These are phyloP conservation scores for Linnaemya tessellans DNA, from an alignment of 2,888 invertebrate genomes.

Conservation along the genomic window DNA sequence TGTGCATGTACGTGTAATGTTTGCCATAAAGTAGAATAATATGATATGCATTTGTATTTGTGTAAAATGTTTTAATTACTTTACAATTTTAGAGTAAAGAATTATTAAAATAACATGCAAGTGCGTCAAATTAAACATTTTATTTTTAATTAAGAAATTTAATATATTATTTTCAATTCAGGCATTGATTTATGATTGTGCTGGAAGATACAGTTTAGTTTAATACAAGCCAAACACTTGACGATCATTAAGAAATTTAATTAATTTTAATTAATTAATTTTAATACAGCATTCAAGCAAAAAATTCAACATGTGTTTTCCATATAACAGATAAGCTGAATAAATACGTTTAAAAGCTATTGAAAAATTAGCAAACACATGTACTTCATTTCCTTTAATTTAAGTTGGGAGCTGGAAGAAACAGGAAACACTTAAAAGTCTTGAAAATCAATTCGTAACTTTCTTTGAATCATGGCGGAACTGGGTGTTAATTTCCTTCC, in stretches of 20 bases:
- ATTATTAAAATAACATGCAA: not conserved
- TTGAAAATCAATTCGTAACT: not conserved
- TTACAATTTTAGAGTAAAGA: not conserved
- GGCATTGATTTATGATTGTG: not conserved
- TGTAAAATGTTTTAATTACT: slow-evolving; percentile 18
- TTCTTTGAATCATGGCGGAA: not conserved
- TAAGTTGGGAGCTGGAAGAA: not conserved
- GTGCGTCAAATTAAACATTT: not conserved
- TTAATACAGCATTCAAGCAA: no score
- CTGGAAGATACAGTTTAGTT: not conserved
- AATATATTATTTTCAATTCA: not conserved
- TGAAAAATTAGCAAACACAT: not conserved
- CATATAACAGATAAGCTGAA: no score
- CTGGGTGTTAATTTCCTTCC: slow-evolving; percentile 27
- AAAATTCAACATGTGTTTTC: no score
- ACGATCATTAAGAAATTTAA: not conserved
- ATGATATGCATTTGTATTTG: slow-evolving; percentile 4
- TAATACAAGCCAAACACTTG: not conserved
- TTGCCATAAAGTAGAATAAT: not conserved
- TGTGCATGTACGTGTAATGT: not conserved
- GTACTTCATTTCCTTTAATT: not conserved
- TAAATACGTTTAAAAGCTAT: not conserved
- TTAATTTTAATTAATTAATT: not conserved
- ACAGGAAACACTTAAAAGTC: not conserved
- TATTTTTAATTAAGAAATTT: not conserved